Conservation (phyloP, 2,888 invertebrate species). For the Pomacea canaliculata region DNA sequence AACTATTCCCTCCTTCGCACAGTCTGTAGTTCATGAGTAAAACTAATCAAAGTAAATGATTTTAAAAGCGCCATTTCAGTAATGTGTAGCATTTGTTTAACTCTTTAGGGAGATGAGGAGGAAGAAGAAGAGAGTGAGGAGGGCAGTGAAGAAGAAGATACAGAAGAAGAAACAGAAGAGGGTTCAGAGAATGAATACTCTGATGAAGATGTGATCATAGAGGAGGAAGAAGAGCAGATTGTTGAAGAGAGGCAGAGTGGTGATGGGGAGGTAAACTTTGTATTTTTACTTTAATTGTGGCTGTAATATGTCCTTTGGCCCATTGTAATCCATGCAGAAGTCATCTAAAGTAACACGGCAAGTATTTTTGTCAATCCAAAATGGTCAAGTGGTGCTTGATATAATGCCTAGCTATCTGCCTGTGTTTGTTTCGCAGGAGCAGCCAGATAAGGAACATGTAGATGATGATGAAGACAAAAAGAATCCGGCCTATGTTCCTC, state of each 20-base stretch:
- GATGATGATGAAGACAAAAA: slow-evolving; percentile 95
- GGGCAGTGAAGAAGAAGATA: slow-evolving; percentile 57
- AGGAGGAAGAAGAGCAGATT: slow-evolving; percentile 59
- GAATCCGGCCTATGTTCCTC: slow-evolving; percentile 97
- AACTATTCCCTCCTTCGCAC: too few species aligned
- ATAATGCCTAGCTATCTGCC: too few species aligned
- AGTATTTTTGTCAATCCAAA: too few species aligned
- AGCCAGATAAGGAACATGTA: slow-evolving; percentile 74
- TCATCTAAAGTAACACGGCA: too few species aligned
- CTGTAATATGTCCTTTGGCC: background rate
- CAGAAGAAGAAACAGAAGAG: slow-evolving; percentile 47
- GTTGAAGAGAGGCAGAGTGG: slow-evolving; percentile 77
- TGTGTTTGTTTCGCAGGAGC: slow-evolving; percentile 49
- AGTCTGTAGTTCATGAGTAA: too few species aligned
- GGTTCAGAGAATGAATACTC: slow-evolving; percentile 47
- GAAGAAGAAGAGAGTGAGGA: slow-evolving; percentile 44
- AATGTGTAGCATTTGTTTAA: too few species aligned
- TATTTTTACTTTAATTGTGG: background rate
- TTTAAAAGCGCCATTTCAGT: too few species aligned
- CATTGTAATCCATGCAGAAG: background rate
- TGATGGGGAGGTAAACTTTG: slow-evolving; percentile 76
- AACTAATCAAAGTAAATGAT: too few species aligned
- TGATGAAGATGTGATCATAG: slow-evolving; percentile 51
- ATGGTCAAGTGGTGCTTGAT: too few species aligned
- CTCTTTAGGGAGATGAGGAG: slow-evolving; percentile 14